Evolutionary conservation across 2,888 invertebrate genomes (phyloP), one percentile per base, ranked within the genome.

Genomic region (Malachius bipustulatus): DNA sequence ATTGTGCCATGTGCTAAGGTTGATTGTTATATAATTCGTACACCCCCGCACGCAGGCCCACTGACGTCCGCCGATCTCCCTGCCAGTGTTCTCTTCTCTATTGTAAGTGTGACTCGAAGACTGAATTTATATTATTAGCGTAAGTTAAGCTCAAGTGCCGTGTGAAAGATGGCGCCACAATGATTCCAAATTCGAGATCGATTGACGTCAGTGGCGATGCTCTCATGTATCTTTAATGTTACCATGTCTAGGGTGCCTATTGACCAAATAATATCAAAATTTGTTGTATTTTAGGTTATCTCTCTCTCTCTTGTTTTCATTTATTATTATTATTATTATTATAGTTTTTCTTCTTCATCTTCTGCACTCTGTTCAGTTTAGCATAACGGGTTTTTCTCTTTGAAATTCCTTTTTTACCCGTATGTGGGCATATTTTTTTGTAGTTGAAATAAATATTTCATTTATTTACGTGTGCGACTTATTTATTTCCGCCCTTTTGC

Each of bases 1-100:
- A 49, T 55, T 54, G 57, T 57, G 59, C 59, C 59, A 58, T 59
- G 58, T 48, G n/a, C n/a, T n/a, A 56, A 55, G 56, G 47, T 56
- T 57, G 55, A 52, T 49, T 55, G 56, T 55, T 53, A 43, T 37
- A 46, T 40, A 43, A 38, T 41, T 37, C 44, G 50, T 37, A 38
- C 43, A 48, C 50, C 49, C 53, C 57, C 49, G 52, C n/a, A n/a
- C n/a, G 48, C 44, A 45, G 44, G 38, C 36, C 35, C 35, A 50
- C 52, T 50, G 56, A 55, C 54, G 55, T 54, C 57, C 52, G 50
- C 50, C 57, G 55, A 56, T 49, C n/a, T 6, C n/a, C 6, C n/a
- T 19, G n/a, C n/a, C n/a, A n/a, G 6, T 19, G 24, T 19, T 8
- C 24, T 6, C n/a, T 44, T 40, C 10, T 19, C 37, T 34, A 38